These are phyloP conservation scores for Drosophila crucigera DNA, from an alignment of 2,888 invertebrate genomes.

Conservation along the genomic window DNA sequence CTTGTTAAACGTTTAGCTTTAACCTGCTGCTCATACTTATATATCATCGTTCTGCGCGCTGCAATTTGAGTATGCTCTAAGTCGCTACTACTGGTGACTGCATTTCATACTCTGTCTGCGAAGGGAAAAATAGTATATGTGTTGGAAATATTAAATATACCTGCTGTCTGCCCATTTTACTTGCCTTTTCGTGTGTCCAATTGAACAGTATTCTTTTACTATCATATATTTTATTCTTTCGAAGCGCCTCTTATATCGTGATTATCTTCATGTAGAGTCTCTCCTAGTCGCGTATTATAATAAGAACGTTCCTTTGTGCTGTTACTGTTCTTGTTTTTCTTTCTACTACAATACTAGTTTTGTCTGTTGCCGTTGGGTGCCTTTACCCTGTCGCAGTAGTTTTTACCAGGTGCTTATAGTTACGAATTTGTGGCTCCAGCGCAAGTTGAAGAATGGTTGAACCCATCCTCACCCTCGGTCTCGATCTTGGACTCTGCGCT, in stretches of 20 bases:
- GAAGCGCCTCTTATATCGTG: not conserved
- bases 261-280: constrained; percentile 4
- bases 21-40: constrained; percentile 26
- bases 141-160: not conserved
- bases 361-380: constrained; percentile 2
- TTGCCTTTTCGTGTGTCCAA: not conserved
- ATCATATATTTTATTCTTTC: not conserved
- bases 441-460: constrained; percentile 2
- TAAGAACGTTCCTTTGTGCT: not conserved
- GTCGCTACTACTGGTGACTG: constrained; percentile 3
- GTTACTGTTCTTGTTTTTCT: constrained; percentile 3
- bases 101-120: not conserved
- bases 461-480: not conserved
- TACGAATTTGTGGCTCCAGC: constrained; percentile 31
- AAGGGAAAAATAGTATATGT: not conserved
- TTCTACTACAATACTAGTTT: constrained; percentile 24
- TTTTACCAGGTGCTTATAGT: constrained; percentile 33
- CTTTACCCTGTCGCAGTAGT: constrained; percentile 10
- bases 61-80: not conserved
- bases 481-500: constrained; percentile 3
- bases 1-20: constrained; percentile 35
- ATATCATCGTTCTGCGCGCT: constrained; percentile 4
- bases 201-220: not conserved
- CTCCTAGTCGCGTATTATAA: not conserved
- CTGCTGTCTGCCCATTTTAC: not conserved